Evolutionary conservation across 2,113 vertebrate genomes (phyloP).

Genomic region (Ursus arctos): DNA sequence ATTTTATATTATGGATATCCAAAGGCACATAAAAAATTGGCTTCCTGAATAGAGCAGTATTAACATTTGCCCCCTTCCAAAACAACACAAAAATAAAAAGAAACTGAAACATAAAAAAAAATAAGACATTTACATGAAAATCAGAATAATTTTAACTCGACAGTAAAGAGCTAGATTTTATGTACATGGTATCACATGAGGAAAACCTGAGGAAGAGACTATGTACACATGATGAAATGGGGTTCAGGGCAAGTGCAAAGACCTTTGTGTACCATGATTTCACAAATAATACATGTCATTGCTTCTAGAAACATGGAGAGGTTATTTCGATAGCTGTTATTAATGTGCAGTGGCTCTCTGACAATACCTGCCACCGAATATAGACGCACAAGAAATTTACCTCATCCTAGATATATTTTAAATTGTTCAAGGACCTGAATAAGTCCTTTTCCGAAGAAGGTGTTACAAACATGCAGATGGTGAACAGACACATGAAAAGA

Average conservation of each 20-base stretch:
- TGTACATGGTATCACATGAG: background rate
- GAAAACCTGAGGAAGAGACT: background rate
- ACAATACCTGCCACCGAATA: conserved; percentile 47
- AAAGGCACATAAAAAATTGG: background rate
- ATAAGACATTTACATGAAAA: conserved; percentile 25
- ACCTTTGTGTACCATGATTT: background rate
- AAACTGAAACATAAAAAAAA: background rate
- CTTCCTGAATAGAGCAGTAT: conserved; percentile 60
- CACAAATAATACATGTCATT: background rate
- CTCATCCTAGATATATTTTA: background rate
- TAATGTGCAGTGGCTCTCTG: conserved; percentile 22
- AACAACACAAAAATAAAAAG: background rate
- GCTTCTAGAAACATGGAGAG: background rate
- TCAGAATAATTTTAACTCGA: background rate
- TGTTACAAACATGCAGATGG: background rate
- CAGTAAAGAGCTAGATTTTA: background rate
- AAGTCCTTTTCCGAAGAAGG: background rate
- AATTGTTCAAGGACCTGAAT: conserved; percentile 60
- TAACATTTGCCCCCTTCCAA: background rate
- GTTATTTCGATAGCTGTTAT: conserved; percentile 25
- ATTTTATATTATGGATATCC: conserved; percentile 58
- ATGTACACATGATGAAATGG: background rate
- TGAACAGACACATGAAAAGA: background rate
- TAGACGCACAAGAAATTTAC: conserved; percentile 19
- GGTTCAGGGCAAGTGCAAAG: background rate